A percentile compares a stretch with the other conserved stretches of the same genome.
These are phyloP conservation scores for Anguilla rostrata DNA, from an alignment of 2,113 vertebrate species.

Conservation along the genomic window DNA sequence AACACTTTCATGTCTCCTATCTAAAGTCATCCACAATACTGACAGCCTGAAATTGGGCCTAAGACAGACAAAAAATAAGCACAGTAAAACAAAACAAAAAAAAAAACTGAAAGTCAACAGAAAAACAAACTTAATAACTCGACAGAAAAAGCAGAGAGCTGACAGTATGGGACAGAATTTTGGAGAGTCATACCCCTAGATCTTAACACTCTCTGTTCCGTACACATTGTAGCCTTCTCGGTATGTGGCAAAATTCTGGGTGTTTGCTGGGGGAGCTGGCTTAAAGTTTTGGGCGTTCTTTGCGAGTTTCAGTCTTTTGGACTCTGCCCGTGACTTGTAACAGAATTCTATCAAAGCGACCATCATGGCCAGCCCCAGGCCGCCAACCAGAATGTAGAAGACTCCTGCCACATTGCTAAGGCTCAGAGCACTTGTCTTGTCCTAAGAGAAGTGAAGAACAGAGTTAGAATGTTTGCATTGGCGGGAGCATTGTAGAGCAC, in stretches of 20 bases:
- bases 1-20: neutral
- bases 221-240: slow-evolving; percentile 99
- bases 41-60: neutral
- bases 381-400: slow-evolving; percentile 99
- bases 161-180: neutral
- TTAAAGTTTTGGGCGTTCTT: slow-evolving; percentile 99
- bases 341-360: slow-evolving; percentile 99
- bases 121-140: neutral
- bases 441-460: slow-evolving; percentile 89
- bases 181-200: slow-evolving; percentile 85
- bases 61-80: neutral
- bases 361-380: slow-evolving; percentile 99
- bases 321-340: slow-evolving; percentile 98
- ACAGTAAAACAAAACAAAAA: neutral
- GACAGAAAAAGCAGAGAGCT: neutral
- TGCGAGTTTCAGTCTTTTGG: slow-evolving; percentile 98
- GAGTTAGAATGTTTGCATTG: slow-evolving; percentile 69
- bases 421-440: slow-evolving; percentile 99
- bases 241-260: slow-evolving; percentile 99
- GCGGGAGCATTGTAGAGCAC: slow-evolving; percentile 57
- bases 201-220: slow-evolving; percentile 98
- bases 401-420: slow-evolving; percentile 99
- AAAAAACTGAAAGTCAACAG: neutral
- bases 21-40: neutral
- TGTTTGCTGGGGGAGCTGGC: slow-evolving; percentile 92